Evolutionary conservation across 2,113 vertebrate species (phyloP).

Genomic region (Grammomys surdaster): DNA sequence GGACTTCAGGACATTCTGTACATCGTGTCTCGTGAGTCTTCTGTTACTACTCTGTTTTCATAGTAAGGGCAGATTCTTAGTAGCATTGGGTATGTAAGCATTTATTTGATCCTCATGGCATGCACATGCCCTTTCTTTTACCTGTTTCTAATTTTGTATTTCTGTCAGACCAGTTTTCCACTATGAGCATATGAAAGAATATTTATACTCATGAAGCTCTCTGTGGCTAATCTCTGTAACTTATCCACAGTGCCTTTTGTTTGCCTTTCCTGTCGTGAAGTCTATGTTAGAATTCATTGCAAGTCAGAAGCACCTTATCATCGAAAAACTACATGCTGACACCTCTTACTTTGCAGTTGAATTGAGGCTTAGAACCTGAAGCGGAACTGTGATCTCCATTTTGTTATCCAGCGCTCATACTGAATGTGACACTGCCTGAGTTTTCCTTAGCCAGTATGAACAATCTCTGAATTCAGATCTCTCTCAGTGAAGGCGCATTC

Average conservation of each 20-base stretch:
- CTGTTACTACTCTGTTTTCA: conserved; percentile 18
- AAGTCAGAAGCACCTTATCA: conserved; percentile 23
- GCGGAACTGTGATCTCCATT: background rate
- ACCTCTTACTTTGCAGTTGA: conserved; percentile 30
- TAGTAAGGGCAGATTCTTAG: conserved; percentile 46
- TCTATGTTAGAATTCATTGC: conserved; percentile 20
- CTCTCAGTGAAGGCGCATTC: background rate
- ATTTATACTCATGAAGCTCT: conserved; percentile 35
- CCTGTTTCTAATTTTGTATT: conserved; percentile 36
- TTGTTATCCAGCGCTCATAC: background rate
- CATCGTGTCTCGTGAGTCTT: conserved; percentile 93
- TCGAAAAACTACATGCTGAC: background rate
- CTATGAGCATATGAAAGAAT: conserved; percentile 21
- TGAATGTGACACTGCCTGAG: background rate
- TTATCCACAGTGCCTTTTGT: conserved; percentile 45
- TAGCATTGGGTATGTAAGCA: conserved; percentile 4
- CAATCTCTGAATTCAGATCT: background rate
- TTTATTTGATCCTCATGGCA: conserved; percentile 35
- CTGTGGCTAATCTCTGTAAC: conserved; percentile 24
- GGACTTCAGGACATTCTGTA: conserved; percentile 95
- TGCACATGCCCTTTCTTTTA: conserved; percentile 33
- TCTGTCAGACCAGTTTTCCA: conserved; percentile 52
- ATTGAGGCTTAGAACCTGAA: conserved; percentile 2
- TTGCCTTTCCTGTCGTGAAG: conserved; percentile 50
- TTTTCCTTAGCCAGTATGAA: background rate